Evolutionary conservation across 1,140 invertebrate species (phyloP).

Genomic region (Diabrotica undecimpunctata): DNA sequence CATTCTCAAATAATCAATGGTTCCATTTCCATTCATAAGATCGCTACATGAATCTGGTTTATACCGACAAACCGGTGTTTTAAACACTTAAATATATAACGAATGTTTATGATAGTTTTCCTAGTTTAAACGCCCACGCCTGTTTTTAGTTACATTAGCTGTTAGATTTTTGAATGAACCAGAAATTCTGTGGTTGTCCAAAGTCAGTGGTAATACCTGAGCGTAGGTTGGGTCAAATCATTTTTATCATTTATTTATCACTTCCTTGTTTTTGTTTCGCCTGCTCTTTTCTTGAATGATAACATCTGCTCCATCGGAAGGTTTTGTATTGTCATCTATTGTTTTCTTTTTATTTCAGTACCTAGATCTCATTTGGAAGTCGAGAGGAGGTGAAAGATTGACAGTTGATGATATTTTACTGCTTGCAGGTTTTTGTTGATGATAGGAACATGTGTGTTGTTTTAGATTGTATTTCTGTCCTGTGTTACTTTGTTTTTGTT

Average conservation of each 20-base stretch:
- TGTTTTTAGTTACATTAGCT: not conserved
- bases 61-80: slow-evolving; percentile 21
- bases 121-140: not conserved
- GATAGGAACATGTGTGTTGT: not conserved
- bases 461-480: not conserved
- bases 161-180: slow-evolving; percentile 25
- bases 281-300: not conserved
- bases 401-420: not conserved
- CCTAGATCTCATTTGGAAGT: not conserved
- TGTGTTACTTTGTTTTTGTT: too few species aligned
- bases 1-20: slow-evolving; percentile 33
- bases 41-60: slow-evolving; percentile 25
- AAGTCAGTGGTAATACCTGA: slow-evolving; percentile 5
- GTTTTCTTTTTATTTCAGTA: not conserved
- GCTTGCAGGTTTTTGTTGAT: not conserved
- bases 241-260: slow-evolving; percentile 7
- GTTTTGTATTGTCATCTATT: not conserved
- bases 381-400: not conserved
- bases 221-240: slow-evolving; percentile 14
- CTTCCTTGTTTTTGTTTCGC: slow-evolving; percentile 5
- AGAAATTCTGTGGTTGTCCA: slow-evolving; percentile 5
- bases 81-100: slow-evolving; percentile 11
- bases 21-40: slow-evolving; percentile 26
- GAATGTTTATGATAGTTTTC: slow-evolving; percentile 27
- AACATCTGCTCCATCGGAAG: slow-evolving; percentile 7